Evolutionary conservation across 2,113 vertebrate genomes (phyloP), one percentile per base, ranked within the genome.

Genomic region (Sander lucioperca): DNA sequence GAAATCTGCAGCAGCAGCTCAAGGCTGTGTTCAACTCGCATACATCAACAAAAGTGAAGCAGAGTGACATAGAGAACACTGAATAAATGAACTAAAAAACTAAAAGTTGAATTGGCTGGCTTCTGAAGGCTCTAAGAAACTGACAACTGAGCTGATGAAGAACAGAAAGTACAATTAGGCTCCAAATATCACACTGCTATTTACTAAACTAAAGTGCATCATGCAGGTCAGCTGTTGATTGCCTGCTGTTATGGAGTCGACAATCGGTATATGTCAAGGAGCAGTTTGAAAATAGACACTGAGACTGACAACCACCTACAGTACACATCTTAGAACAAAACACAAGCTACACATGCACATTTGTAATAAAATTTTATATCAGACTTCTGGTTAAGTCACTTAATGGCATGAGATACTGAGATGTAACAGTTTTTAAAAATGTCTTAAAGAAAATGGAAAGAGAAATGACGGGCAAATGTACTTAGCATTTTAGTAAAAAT

Each of bases 11-110:
- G 48, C 65, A 77, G 75, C 25, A 12, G 45, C 63, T 83, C 14
- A 0, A 70, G 64, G 80, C 58, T 45, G 45, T 70, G 59, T 48
- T 71, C 53, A 70, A 45, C 69, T 74, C 58, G 61, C 51, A 84
- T 65, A 69, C 61, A 81, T 74, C 73, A 78, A 81, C 33, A 65
- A 74, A 66, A 78, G 27, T 61, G 63, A 79, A 72, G 72, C 61
- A 43, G 21, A 63, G 51, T 33, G 62, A 61, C 71, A 58, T 51
- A 54, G 64, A 62, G 36, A 67, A 62, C 59, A 11, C 51, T 72
- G 30, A 65, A 3, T 62, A 27, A 70, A 63, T 30, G 3, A 67
- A 78, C 0, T 15, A 27, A 61, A 68, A 33, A 64, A 23, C 6
- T 18, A 71, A 78, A 71, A 23, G 21, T 54, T 66, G 11, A 23